These are phyloP conservation scores for Clamator glandarius DNA, from an alignment of 2,797 vertebrate genomes.

Conservation along the genomic window DNA sequence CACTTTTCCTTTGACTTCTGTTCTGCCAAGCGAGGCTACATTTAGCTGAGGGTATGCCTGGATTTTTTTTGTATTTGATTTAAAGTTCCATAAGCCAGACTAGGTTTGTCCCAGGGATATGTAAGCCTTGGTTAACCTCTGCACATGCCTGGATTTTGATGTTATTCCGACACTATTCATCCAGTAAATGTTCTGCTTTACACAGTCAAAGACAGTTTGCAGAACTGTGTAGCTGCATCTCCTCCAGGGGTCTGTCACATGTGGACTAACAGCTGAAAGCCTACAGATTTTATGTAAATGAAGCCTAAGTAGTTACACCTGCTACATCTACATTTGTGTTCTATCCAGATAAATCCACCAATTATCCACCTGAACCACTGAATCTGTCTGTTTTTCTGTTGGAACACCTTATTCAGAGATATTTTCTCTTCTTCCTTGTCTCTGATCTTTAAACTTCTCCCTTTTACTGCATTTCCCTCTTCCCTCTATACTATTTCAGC, in stretches of 20 bases:
- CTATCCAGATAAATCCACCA: not conserved
- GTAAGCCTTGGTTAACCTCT: not conserved
- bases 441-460: not conserved
- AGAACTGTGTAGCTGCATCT: not conserved
- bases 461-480: not conserved
- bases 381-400: not conserved
- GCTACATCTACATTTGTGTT: not conserved
- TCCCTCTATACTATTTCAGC: not conserved
- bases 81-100: not conserved
- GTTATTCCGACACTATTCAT: not conserved
- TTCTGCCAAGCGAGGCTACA: not conserved
- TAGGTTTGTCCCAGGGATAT: not conserved
- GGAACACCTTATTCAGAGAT: not conserved
- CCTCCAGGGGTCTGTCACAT: fast-evolving
- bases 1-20: not conserved
- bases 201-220: not conserved
- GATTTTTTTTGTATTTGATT: not conserved
- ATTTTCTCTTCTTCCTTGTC: not conserved
- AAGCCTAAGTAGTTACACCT: not conserved
- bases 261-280: not conserved
- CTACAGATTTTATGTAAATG: not conserved
- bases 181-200: not conserved
- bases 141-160: not conserved
- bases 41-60: not conserved
- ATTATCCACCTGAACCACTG: not conserved